Base-by-base conservation (phyloP, 1,140 invertebrate species). In the Drosophila miranda region DNA sequence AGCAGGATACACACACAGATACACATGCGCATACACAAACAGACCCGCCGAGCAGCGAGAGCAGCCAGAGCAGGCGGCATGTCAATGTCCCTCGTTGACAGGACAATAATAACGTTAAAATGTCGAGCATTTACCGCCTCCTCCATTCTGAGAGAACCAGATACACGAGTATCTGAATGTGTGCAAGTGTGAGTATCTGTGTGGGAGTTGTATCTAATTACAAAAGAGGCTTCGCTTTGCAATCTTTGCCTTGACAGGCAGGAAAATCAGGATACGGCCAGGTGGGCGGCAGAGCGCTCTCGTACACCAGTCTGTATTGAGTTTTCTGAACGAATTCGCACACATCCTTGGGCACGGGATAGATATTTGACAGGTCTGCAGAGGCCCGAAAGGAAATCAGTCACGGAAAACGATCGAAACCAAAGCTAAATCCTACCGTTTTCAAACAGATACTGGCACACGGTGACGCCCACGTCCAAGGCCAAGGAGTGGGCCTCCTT, bases 361-460 rank as follows among this genome's bases (percentile, higher is more conserved):
- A 2, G 0, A 55, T 11, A 44, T 63, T 44, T 1, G 72, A 59
- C 0, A 80, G 57, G 26, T 19, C 77, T 79, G 19, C 0, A 21
- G n/a, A 6, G 9, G 13, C 1, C 14, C 42, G 30, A 6, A 26
- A 3, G 13, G 14, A 43, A 8, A 8, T 2, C 0, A n/a, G 14
- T 28, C 6, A 3, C 9, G 9, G 30, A 8, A n/a, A 8, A 16
- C 14, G 11, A 3, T 13, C 13, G 0, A 42, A 26, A 13, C 0
- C 2, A 13, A 1, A 2, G 11, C 3, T 0, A 11, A 9, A 5
- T 9, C 7, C 51, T 34, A 79, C 77, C 16, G 14, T 80, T 58
- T 6, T 94, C 92, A 82, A 98, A 99, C 4, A 97, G 95, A 90
- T 96, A 96, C 72, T 98, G 93, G 11, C 96, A 95, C 61, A 99